Conservation (phyloP, 2,797 vertebrate genomes). For the Amniataba percoides region DNA sequence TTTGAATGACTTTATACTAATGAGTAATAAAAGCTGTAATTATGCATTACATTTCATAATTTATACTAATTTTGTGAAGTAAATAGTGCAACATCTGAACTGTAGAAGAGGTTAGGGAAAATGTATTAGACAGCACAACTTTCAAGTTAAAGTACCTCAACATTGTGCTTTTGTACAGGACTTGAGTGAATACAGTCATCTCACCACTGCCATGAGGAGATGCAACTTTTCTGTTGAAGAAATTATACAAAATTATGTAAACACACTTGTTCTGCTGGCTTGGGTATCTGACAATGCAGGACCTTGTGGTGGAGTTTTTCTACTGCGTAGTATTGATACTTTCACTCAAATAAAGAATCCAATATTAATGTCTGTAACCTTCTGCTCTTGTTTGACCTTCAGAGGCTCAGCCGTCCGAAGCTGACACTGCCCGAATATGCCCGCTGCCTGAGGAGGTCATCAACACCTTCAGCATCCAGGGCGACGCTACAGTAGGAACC, state of each 20-base stretch:
- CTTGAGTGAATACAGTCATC: neutral
- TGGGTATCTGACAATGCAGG: neutral
- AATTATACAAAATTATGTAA: neutral
- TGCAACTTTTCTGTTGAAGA: neutral
- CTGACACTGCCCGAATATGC: conserved; percentile 57
- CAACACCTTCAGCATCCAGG: conserved; percentile 78
- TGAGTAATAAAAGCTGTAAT: neutral
- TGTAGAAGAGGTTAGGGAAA: neutral
- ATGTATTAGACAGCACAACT: neutral
- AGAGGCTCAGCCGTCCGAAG: conserved; percentile 55
- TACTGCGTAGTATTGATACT: neutral
- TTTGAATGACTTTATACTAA: neutral
- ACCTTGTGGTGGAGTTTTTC: neutral
- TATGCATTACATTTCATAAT: neutral
- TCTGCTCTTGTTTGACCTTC: conserved; percentile 25
- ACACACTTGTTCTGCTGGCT: neutral
- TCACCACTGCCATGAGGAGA: neutral
- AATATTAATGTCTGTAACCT: neutral
- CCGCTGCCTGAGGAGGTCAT: conserved; percentile 78
- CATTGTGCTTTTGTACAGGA: too few species aligned
- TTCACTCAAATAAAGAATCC: neutral
- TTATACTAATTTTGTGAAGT: neutral
- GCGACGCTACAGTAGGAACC: conserved; percentile 72
- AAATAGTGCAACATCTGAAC: neutral
- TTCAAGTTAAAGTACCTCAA: too few species aligned